phyloP scores from a whole-genome alignment of 2,113 vertebrate genomes.

The Syngnathoides biaculeatus region DNA sequence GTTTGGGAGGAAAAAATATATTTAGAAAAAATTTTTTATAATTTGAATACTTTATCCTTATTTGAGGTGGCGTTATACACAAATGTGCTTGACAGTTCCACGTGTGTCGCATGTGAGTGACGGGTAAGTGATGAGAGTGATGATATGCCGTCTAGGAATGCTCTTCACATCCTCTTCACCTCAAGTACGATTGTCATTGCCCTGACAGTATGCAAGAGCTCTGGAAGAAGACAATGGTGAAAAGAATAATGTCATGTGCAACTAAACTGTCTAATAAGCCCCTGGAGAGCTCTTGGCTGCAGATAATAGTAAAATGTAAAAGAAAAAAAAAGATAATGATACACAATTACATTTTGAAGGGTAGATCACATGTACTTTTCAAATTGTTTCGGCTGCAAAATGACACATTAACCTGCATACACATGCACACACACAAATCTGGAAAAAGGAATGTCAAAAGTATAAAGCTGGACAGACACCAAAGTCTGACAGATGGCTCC shows the following conservation, averaged over 20 bases:
- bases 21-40: too few species aligned
- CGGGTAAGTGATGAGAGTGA: conserved; percentile 33
- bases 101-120: conserved; percentile 23
- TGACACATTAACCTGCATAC: too few species aligned
- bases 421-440: too few species aligned
- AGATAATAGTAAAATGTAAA: not conserved
- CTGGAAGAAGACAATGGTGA: not conserved
- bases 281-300: not conserved
- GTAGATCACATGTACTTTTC: too few species aligned
- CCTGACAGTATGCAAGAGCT: conserved; percentile 2
- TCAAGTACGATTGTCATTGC: conserved; percentile 1
- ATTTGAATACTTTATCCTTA: conserved; percentile 8
- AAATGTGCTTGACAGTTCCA: conserved; percentile 13
- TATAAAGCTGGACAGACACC: too few species aligned
- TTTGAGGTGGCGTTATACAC: conserved; percentile 14
- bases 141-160: conserved; percentile 26
- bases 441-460: too few species aligned
- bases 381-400: not conserved
- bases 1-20: too few species aligned
- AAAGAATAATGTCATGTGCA: not conserved
- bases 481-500: too few species aligned
- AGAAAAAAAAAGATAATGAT: not conserved
- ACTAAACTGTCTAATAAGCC: not conserved
- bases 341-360: too few species aligned
- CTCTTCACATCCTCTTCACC: conserved; percentile 9